phyloP scores from a whole-genome alignment of 2,888 invertebrate genomes.

The Cheilosia soror region DNA sequence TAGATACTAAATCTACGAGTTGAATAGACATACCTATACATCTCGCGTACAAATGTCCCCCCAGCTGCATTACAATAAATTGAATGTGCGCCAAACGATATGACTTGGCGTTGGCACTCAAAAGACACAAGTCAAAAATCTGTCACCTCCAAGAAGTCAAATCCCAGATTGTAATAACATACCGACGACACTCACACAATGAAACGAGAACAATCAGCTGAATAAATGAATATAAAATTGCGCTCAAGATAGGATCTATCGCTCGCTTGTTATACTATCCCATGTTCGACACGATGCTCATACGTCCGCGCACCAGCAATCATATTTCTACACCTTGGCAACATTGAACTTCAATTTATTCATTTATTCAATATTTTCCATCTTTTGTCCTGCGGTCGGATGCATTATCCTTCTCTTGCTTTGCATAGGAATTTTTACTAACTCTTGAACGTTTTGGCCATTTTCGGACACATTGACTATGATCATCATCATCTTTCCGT shows the following conservation, averaged over 20 bases:
- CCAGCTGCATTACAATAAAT: slow-evolving; percentile 21
- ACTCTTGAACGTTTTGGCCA: slow-evolving; percentile 58
- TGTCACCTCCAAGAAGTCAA: slow-evolving; percentile 71
- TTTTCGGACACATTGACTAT: slow-evolving; percentile 57
- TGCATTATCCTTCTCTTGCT: slow-evolving; percentile 58
- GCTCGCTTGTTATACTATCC: slow-evolving; percentile 68
- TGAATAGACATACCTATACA: neutral
- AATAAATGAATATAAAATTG: slow-evolving; percentile 74
- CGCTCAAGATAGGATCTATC: slow-evolving; percentile 68
- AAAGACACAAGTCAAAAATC: slow-evolving; percentile 72
- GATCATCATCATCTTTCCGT: slow-evolving; percentile 68
- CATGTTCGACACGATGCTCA: slow-evolving; percentile 72
- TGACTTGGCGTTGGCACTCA: slow-evolving; percentile 49
- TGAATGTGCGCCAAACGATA: slow-evolving; percentile 47
- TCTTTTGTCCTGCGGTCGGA: slow-evolving; percentile 49
- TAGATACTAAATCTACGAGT: slow-evolving; percentile 48
- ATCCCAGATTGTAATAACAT: slow-evolving; percentile 61
- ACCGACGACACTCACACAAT: slow-evolving; percentile 39
- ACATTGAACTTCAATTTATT: slow-evolving; percentile 61
- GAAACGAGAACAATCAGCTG: slow-evolving; percentile 66
- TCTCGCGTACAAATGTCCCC: slow-evolving; percentile 11
- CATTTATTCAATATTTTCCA: slow-evolving; percentile 74
- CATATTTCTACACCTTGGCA: slow-evolving; percentile 73
- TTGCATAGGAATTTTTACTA: slow-evolving; percentile 74
- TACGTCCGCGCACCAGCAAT: slow-evolving; percentile 60